Conservation (phyloP, 1,140 invertebrate species). For the Lordiphosa collinella region DNA sequence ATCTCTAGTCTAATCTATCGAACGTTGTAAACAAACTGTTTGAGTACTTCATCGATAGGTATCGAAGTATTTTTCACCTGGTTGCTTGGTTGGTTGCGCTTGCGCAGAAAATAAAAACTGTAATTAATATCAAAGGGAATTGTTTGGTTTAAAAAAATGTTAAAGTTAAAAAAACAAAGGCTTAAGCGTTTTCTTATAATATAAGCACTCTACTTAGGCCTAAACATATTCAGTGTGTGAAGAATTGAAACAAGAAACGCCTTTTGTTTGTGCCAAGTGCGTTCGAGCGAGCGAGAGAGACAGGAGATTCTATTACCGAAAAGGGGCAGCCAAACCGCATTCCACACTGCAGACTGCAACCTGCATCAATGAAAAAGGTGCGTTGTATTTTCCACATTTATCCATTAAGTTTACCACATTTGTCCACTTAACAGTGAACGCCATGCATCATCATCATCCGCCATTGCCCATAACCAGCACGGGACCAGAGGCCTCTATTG, state of each 20-base stretch:
- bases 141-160: not conserved
- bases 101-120: slow-evolving; percentile 11
- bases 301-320: slow-evolving; percentile 33
- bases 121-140: not conserved
- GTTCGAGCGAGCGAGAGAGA: slow-evolving; percentile 32
- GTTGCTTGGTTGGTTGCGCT: slow-evolving; percentile 41
- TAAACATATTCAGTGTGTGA: not conserved
- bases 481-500: slow-evolving; percentile 14
- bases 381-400: slow-evolving; percentile 29
- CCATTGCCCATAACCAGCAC: slow-evolving; percentile 60
- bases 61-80: slow-evolving; percentile 23
- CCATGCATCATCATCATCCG: slow-evolving; percentile 70
- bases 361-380: slow-evolving; percentile 66
- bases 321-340: slow-evolving; percentile 63
- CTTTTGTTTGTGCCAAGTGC: slow-evolving; percentile 39
- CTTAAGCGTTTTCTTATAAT: no score
- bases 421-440: slow-evolving; percentile 30
- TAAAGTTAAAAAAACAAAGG: not conserved
- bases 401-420: slow-evolving; percentile 3
- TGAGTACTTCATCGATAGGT: no score
- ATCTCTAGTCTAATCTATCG: no score
- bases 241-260: slow-evolving; percentile 32
- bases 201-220: not conserved
- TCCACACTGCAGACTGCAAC: slow-evolving; percentile 37
- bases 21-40: no score